Base-by-base conservation (phyloP, 2,888 invertebrate genomes). In the Pachydiplax longipennis region DNA sequence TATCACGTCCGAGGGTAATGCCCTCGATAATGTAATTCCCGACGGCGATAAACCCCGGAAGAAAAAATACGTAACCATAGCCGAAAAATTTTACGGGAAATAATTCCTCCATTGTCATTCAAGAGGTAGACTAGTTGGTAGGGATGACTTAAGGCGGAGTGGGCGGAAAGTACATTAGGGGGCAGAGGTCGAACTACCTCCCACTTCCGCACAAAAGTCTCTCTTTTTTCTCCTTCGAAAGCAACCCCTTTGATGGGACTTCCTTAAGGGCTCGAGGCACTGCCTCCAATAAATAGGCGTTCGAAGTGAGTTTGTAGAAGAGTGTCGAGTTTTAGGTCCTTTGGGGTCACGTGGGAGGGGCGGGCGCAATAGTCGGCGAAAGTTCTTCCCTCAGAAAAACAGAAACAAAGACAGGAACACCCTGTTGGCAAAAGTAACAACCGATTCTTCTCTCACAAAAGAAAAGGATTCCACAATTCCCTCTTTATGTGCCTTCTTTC, bases 251-350 rank as follows among this genome's bases (percentile, higher is more conserved):
- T 87, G 87, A 87, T 87, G 61, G 61, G 83, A 61, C 83, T 83
- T 83, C 83, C 83, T 83, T 83, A 83, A 83, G 58, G 83, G 53
- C 58, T 83, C 58, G 31, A 58, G 83, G 83, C 87, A 87, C 13
- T n/a, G 22, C 82, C 87, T 22, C 87, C 87, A 87, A 87, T 87
- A 87, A 87, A 87, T 87, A 87, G 87, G 87, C 87, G 87, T 87
- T 87, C 87, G 87, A 37, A 87, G 87, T 35, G 87, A 87, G 87
- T 87, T 87, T 87, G 87, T 53, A 13, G 83, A 58, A 83, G 83
- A 83, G 58, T 58, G 83, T 58, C 83, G 58, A 37, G 87, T 61
- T 48, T 48, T 61, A 37, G 87, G 87, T 65, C 87, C 87, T 87
- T n/a, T 40, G 87, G 37, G 87, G 87, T 65, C 87, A 87, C 61